Evolutionary conservation across 2,888 invertebrate species (phyloP).

Genomic region (Pachycephus smyrnensis): DNA sequence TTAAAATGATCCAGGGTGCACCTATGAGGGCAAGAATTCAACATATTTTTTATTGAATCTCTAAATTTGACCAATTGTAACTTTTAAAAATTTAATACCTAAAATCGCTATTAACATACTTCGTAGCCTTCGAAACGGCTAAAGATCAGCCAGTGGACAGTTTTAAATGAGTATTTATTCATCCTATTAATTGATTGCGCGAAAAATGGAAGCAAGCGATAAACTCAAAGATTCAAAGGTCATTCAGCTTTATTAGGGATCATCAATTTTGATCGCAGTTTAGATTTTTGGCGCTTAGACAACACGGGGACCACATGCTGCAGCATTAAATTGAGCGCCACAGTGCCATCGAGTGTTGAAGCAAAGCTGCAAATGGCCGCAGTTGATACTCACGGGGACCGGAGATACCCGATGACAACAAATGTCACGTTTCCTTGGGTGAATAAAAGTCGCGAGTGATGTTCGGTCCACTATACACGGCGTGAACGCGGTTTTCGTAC

Average conservation of each 20-base stretch:
- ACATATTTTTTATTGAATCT: background rate
- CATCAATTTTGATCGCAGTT: background rate
- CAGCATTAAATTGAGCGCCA: background rate
- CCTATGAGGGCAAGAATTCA: background rate
- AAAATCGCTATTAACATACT: background rate
- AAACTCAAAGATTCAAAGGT: background rate
- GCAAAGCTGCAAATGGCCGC: slow-evolving; percentile 45
- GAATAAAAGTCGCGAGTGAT: slow-evolving; percentile 7
- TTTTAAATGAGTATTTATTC: background rate
- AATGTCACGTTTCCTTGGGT: slow-evolving; percentile 17
- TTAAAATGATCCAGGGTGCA: background rate
- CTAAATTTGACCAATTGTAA: background rate
- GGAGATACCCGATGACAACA: slow-evolving; percentile 25
- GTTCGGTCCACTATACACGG: background rate
- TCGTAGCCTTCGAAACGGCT: background rate
- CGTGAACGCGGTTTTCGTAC: background rate
- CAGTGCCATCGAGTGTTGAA: background rate
- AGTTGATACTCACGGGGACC: slow-evolving; percentile 35
- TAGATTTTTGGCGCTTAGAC: background rate
- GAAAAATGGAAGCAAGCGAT: background rate
- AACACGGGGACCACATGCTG: background rate
- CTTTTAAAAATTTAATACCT: background rate
- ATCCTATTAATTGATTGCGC: background rate
- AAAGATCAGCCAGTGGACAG: background rate
- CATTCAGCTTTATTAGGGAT: background rate